Percentiles rank a stretch among this genome's conserved stretches.
phyloP scores from a whole-genome alignment of 2,888 invertebrate species.

The Spicauda simplicius region DNA sequence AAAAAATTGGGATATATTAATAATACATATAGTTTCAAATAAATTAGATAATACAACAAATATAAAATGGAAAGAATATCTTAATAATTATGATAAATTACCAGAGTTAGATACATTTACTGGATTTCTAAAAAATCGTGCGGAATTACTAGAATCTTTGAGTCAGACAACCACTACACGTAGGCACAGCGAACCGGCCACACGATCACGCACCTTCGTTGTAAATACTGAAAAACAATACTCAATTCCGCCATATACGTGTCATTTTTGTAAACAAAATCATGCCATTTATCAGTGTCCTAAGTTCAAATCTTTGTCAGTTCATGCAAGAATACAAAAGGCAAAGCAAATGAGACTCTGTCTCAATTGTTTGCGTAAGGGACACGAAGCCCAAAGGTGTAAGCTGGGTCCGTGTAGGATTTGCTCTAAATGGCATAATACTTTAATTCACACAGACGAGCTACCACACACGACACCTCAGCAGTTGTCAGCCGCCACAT shows the following conservation, averaged over 20 bases:
- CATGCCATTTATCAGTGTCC: slow-evolving; percentile 11
- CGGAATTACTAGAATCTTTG: too few relatives aligned
- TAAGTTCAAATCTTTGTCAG: neutral
- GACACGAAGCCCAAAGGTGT: slow-evolving; percentile 1
- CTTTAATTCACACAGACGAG: neutral
- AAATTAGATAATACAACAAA: too few relatives aligned
- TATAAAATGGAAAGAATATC: too few relatives aligned
- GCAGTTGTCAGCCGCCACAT: too few relatives aligned
- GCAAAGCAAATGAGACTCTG: neutral
- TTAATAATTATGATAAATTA: too few relatives aligned
- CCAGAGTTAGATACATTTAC: too few relatives aligned
- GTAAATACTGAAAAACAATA: neutral
- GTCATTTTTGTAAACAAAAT: slow-evolving; percentile 1
- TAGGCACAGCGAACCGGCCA: too few relatives aligned
- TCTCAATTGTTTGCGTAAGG: slow-evolving; percentile 10
- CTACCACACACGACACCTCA: neutral
- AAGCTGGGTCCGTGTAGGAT: slow-evolving; percentile 4
- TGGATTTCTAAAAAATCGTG: too few relatives aligned
- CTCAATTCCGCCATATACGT: neutral
- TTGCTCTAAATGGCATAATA: slow-evolving; percentile 8
- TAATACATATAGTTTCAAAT: too few relatives aligned
- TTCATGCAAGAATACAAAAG: slow-evolving; percentile 3
- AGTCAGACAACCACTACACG: too few relatives aligned
- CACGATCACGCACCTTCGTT: slow-evolving; percentile 19
- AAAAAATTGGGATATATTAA: too few relatives aligned